Percentiles rank a stretch among this genome's conserved stretches.
These are phyloP conservation scores for Sander vitreus DNA, from an alignment of 2,113 vertebrate species.

Conservation along the genomic window DNA sequence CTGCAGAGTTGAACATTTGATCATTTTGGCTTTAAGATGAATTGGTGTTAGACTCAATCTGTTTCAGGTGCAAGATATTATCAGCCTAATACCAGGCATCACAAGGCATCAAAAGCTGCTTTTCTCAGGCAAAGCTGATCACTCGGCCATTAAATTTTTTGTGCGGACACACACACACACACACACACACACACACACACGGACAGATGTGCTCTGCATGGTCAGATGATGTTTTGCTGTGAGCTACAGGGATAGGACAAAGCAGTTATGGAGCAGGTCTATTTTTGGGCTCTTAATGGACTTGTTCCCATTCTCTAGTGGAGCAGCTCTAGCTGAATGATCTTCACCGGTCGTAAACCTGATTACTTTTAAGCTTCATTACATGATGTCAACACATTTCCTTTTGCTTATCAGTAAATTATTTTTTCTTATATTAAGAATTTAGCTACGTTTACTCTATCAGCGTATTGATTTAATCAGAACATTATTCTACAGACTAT, in stretches of 20 bases:
- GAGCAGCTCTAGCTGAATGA: constrained; percentile 62
- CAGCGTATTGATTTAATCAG: not conserved
- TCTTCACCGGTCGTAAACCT: constrained; percentile 45
- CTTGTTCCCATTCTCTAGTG: constrained; percentile 63
- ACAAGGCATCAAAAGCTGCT: constrained; percentile 59
- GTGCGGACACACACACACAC: not conserved
- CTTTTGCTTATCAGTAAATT: constrained; percentile 2
- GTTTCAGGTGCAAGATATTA: constrained; percentile 73
- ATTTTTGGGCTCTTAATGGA: constrained; percentile 77
- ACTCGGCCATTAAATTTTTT: constrained; percentile 41
- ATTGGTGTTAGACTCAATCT: constrained; percentile 66
- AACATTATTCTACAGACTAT: not conserved
- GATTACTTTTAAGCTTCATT: not conserved
- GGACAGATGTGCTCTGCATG: constrained; percentile 40
- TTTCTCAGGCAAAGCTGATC: constrained; percentile 61
- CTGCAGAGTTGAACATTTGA: constrained; percentile 57
- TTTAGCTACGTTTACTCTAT: not conserved
- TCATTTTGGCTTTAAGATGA: constrained; percentile 60
- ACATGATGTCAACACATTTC: not conserved
- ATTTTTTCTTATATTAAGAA: not conserved
- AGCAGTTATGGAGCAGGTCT: constrained; percentile 62
- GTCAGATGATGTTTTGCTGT: constrained; percentile 51
- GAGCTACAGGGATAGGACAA: constrained; percentile 61
- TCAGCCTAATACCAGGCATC: constrained; percentile 59
- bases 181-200: not conserved